A percentile compares a stretch with the other conserved stretches of the same genome.
Conservation (phyloP, 2,113 vertebrate species). For the Oncorhynchus masou region DNA sequence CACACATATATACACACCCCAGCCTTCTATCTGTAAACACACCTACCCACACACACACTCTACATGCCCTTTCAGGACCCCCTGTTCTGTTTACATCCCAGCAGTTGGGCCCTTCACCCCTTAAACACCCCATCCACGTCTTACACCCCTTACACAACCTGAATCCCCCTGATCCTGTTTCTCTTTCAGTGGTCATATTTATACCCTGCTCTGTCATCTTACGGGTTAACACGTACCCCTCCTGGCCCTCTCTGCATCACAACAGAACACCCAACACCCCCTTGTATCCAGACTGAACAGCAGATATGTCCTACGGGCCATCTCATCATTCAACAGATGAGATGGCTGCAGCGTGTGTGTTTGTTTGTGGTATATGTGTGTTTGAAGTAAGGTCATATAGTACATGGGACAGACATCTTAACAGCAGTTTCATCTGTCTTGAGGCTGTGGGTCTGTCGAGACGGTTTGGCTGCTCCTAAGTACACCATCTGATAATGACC, state of each 20-base stretch:
- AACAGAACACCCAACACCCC: neutral
- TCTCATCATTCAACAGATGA: no score
- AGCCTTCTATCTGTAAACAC: no score
- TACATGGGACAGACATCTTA: conserved; percentile 16
- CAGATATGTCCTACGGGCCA: no score
- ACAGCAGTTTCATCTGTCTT: conserved; percentile 7
- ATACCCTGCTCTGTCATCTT: conserved; percentile 31
- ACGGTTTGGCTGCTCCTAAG: conserved; percentile 40
- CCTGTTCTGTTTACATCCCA: no score
- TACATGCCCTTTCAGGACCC: no score
- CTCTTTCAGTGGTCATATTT: conserved; percentile 41
- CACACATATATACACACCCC: neutral
- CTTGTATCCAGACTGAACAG: no score
- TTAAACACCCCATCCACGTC: neutral
- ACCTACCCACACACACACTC: no score
- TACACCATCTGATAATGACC: conserved; percentile 56
- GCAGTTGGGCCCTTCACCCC: no score
- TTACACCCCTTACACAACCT: neutral
- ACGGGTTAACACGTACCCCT: conserved; percentile 21
- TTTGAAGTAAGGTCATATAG: conserved; percentile 22
- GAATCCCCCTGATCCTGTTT: neutral
- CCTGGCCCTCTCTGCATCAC: neutral
- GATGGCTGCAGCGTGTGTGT: neutral
- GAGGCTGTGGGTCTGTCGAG: neutral
- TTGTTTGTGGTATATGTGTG: neutral